Evolutionary conservation across 1,140 invertebrate genomes (phyloP), one percentile per base, ranked within the genome.

Genomic region (Eriocheir sinensis): DNA sequence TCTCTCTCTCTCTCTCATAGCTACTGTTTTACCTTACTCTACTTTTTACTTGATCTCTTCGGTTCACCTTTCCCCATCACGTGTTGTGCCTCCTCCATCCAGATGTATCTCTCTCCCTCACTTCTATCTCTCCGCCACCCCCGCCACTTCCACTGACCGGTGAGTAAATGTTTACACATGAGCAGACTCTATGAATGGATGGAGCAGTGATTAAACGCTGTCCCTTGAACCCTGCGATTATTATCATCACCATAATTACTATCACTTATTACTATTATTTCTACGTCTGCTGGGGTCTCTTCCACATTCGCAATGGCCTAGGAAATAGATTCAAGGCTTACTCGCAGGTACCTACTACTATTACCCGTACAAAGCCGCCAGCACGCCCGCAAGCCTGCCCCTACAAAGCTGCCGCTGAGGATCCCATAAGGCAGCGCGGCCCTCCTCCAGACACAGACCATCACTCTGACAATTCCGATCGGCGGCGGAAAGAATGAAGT

Each of bases 391-490:
- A 1, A 21, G 21, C 21, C 12, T n/a, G 60, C 4, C 27, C 12
- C 60, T n/a, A 21, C 6, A n/a, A 1, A n/a, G 21, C 4, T n/a
- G 21, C 60, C 27, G 60, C 21, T 2, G 0, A 2, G 9, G 85
- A 9, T 41, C 85, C 38, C 41, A 88, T 30, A 40, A 30, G 85
- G 85, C 38, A 17, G 88, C 3, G 86, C 36, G 41, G 88, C 41
- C 41, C 85, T 6, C 41, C 85, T 6, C 41, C n/a, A 21, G 30
- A 15, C 17, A 21, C 9, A 3, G 17, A 30, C 89, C 44, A 90
- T 90, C 89, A 90, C 53, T 90, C 36, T 30, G 89, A 34, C 89
- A 90, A 90, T 90, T 90, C 60, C 89, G 36, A 32, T 44, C 38
- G 48, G 32, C 34, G 21, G n/a, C 21, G 60, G 34, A 34, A 83